A percentile compares a stretch with the other conserved stretches of the same genome.
Evolutionary conservation across 1,140 invertebrate species (phyloP).

Genomic region (Mya arenaria): DNA sequence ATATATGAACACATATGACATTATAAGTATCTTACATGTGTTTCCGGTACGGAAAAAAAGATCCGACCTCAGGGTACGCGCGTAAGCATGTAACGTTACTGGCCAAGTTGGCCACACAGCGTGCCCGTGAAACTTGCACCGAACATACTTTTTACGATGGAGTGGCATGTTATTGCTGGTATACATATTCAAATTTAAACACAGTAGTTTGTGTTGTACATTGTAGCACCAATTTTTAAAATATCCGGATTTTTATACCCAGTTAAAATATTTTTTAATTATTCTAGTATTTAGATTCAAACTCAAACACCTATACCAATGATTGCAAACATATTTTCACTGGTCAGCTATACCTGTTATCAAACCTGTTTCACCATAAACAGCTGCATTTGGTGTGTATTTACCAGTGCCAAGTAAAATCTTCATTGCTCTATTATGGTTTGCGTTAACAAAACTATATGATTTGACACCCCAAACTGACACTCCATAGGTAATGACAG

Average conservation of each 20-base stretch:
- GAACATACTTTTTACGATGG: background rate
- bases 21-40: too few species aligned
- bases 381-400: constrained; percentile 24
- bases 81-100: too few species aligned
- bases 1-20: too few species aligned
- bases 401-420: constrained; percentile 18
- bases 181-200: background rate
- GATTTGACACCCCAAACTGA: constrained; percentile 3
- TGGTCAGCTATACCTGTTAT: background rate
- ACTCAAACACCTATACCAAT: background rate
- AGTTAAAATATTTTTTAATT: background rate
- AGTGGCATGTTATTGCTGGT: background rate
- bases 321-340: background rate
- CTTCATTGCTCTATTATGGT: background rate
- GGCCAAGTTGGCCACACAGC: too few species aligned
- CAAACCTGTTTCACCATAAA: background rate
- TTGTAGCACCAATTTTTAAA: background rate
- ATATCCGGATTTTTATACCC: background rate
- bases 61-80: too few species aligned
- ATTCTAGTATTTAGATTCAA: background rate
- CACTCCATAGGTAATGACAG: constrained; percentile 19
- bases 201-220: background rate
- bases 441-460: constrained; percentile 1
- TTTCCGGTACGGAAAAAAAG: too few species aligned
- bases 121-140: too few species aligned